A percentile compares a stretch with the other conserved stretches of the same genome.
Conservation (phyloP, 2,113 vertebrate genomes). For the Oriolus oriolus region DNA sequence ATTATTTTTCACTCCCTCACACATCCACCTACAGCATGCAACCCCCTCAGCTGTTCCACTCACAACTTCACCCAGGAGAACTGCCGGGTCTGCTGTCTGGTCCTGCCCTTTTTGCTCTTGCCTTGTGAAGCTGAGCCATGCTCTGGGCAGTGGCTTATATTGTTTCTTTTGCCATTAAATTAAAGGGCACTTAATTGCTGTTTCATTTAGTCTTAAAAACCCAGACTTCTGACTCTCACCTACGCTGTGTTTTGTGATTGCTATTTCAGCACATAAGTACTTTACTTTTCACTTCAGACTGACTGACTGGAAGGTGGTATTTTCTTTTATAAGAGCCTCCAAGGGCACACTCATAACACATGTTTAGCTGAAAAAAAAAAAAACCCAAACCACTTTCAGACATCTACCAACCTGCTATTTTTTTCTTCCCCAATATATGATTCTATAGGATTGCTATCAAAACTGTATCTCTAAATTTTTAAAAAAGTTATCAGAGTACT, state of each 20-base stretch:
- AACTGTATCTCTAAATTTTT: background rate
- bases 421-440: background rate
- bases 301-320: background rate
- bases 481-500: background rate
- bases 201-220: background rate
- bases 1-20: background rate
- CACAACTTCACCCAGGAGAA: background rate
- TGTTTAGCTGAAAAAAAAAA: background rate
- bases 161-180: background rate
- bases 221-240: background rate
- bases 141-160: background rate
- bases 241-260: background rate
- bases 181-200: background rate
- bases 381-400: background rate
- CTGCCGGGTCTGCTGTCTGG: background rate
- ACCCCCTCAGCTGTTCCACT: background rate
- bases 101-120: background rate
- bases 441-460: background rate
- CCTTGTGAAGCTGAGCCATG: background rate
- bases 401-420: background rate
- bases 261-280: background rate
- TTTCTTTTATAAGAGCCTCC: conserved; percentile 2
- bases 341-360: background rate
- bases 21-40: background rate
- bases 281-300: conserved; percentile 45